phyloP scores from a whole-genome alignment of 2,888 invertebrate species.

The Drosophila affinis region DNA sequence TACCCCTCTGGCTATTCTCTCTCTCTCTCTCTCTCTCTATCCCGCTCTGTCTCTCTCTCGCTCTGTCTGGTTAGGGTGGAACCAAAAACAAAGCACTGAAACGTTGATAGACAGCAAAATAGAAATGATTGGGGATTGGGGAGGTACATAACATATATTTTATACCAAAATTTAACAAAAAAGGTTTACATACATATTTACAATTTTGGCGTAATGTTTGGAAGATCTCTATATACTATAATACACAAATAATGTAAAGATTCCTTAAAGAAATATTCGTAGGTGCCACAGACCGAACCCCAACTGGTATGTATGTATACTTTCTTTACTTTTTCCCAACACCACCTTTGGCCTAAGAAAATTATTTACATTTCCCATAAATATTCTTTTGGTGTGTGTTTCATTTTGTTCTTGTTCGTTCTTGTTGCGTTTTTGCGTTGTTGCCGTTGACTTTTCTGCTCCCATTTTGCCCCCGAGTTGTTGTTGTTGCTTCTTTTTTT shows the following conservation, averaged over 20 bases:
- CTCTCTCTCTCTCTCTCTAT: background rate
- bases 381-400: constrained; percentile 3
- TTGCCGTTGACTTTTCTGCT: constrained; percentile 61
- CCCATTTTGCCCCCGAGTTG: constrained; percentile 64
- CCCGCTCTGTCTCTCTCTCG: constrained; percentile 30
- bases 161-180: background rate
- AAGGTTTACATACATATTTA: background rate
- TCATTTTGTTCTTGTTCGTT: background rate
- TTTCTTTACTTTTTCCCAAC: background rate
- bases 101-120: constrained; percentile 44
- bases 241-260: too few species aligned
- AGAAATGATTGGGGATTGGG: background rate
- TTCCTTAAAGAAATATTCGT: too few species aligned
- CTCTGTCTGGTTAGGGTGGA: constrained; percentile 62
- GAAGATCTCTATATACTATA: background rate
- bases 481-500: constrained; percentile 3
- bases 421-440: background rate
- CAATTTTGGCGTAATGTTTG: background rate
- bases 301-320: too few species aligned
- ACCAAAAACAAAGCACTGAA: constrained; percentile 56
- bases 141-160: background rate
- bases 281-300: too few species aligned
- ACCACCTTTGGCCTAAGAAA: background rate
- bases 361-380: background rate
- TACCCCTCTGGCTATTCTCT: background rate